Percentiles rank a stretch among this genome's conserved stretches.
These are phyloP conservation scores for Aeoliscus strigatus DNA, from an alignment of 2,797 vertebrate species.

Conservation along the genomic window DNA sequence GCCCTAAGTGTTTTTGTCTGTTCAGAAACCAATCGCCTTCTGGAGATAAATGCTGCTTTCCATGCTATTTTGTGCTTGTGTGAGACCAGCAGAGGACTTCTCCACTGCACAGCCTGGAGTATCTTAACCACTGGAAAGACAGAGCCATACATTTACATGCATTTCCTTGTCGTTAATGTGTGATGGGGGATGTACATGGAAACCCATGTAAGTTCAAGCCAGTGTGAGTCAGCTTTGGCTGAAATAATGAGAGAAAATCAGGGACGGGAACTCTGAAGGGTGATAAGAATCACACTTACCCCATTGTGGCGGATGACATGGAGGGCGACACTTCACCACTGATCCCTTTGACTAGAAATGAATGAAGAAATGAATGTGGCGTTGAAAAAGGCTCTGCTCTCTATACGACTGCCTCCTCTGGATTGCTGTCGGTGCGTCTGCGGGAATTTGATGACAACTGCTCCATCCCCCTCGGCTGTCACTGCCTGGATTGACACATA, in stretches of 20 bases:
- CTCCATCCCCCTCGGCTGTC: constrained; percentile 61
- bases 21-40: not conserved
- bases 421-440: constrained; percentile 57
- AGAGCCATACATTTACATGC: constrained; percentile 22
- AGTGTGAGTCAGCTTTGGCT: constrained; percentile 31
- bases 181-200: constrained; percentile 27
- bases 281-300: constrained; percentile 62
- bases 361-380: constrained; percentile 41
- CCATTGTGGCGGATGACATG: constrained; percentile 65
- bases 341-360: constrained; percentile 33
- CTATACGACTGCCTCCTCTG: constrained; percentile 51
- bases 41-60: not conserved
- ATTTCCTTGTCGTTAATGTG: constrained; percentile 16
- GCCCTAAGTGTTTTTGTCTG: not conserved
- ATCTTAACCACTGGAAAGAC: constrained; percentile 4
- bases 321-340: constrained; percentile 41
- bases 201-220: constrained; percentile 49
- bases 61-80: not conserved
- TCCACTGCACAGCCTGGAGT: constrained; percentile 1
- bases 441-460: constrained; percentile 64
- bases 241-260: constrained; percentile 28
- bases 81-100: constrained; percentile 21
- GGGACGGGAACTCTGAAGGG: constrained; percentile 16
- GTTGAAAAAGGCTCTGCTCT: constrained; percentile 53
- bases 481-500: constrained; percentile 58